phyloP scores from a whole-genome alignment of 2,113 vertebrate species.

The Myrmecobius fasciatus region DNA sequence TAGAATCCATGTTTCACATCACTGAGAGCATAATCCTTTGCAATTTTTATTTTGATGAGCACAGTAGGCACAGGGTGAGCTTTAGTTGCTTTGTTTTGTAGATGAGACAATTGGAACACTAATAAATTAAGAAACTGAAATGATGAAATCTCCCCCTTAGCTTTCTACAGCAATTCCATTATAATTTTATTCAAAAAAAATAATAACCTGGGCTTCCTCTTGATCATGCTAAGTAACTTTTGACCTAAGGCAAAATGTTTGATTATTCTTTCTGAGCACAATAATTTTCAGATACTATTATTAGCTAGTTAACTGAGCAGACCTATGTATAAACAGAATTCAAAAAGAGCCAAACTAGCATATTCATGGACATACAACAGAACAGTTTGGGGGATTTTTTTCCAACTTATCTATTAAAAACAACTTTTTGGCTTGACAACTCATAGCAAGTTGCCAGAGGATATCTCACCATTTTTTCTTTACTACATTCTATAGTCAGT shows the following conservation, averaged over 20 bases:
- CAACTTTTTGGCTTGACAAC: not conserved
- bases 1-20: not conserved
- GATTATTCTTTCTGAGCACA: conserved; percentile 36
- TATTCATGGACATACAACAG: conserved; percentile 31
- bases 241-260: conserved; percentile 1
- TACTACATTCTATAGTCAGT: not conserved
- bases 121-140: conserved; percentile 45
- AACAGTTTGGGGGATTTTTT: not conserved
- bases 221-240: conserved; percentile 38
- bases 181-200: conserved; percentile 30
- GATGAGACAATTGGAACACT: conserved; percentile 51
- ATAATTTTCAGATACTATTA: conserved; percentile 30
- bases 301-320: conserved; percentile 1
- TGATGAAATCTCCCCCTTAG: conserved; percentile 40
- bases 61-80: not conserved
- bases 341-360: conserved; percentile 8
- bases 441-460: not conserved
- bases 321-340: conserved; percentile 16
- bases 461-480: not conserved
- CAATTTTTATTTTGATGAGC: not conserved
- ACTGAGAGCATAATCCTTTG: conserved; percentile 9
- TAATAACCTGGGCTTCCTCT: conserved; percentile 36
- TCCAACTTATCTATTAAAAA: not conserved
- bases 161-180: conserved; percentile 5
- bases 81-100: conserved; percentile 48